These are phyloP conservation scores for Dryobota labecula DNA, from an alignment of 2,888 invertebrate genomes.

Conservation along the genomic window DNA sequence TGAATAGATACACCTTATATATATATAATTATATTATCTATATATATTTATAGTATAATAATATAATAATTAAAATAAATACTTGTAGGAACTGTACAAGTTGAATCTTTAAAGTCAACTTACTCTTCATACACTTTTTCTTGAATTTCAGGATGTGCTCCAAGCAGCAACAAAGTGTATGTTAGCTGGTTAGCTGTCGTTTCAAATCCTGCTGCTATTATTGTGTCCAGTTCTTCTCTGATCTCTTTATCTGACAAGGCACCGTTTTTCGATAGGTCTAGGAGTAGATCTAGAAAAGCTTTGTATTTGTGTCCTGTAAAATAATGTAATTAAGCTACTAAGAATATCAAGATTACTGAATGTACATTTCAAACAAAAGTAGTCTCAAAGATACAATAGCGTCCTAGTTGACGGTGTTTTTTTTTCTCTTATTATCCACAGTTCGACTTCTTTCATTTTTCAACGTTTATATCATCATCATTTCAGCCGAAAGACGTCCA, in stretches of 20 bases:
- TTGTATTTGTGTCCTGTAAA: slow-evolving; percentile 12
- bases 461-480: too few species aligned
- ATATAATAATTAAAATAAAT: too few species aligned
- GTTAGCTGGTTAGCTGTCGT: slow-evolving; percentile 28
- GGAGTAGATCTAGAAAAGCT: slow-evolving; percentile 20
- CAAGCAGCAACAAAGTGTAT: slow-evolving; percentile 7
- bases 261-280: slow-evolving; percentile 19
- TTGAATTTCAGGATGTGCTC: slow-evolving; percentile 18
- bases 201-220: slow-evolving; percentile 23
- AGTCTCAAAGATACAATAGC: too few species aligned
- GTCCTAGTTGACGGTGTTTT: too few species aligned
- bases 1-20: too few species aligned
- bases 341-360: neutral
- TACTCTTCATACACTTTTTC: slow-evolving; percentile 22
- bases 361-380: neutral
- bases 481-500: too few species aligned
- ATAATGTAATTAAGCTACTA: neutral
- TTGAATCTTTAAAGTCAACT: neutral
- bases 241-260: slow-evolving; percentile 15
- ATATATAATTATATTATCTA: too few species aligned
- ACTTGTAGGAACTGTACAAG: neutral
- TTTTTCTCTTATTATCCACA: too few species aligned
- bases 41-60: too few species aligned
- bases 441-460: too few species aligned
- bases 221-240: slow-evolving; percentile 26